Conservation (phyloP, 2,113 vertebrate genomes). For the Laticauda laticaudata region DNA sequence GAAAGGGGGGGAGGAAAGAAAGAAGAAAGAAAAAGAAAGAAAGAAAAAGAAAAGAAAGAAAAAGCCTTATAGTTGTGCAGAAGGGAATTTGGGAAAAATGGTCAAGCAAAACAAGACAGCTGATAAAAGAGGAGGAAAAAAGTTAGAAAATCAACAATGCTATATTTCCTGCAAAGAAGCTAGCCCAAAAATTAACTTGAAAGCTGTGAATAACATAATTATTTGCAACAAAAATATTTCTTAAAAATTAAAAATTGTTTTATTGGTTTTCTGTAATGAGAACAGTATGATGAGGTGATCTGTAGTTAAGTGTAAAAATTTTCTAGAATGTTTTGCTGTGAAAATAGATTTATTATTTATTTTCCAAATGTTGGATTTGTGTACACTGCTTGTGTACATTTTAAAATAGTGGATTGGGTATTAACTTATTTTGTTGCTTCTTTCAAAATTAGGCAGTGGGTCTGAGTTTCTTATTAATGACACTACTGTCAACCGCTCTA, state of each 20-base stretch:
- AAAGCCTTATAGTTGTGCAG: neutral
- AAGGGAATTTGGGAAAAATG: neutral
- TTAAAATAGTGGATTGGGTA: neutral
- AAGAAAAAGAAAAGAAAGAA: neutral
- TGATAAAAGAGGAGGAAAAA: neutral
- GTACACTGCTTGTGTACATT: neutral
- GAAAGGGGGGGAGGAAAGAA: neutral
- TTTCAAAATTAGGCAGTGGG: slow-evolving; percentile 71
- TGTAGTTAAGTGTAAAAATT: neutral
- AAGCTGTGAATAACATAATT: neutral
- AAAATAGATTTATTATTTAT: neutral
- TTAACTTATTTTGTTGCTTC: neutral
- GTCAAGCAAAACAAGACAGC: neutral
- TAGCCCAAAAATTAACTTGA: neutral
- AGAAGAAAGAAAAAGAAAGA: neutral
- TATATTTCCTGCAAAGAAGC: neutral
- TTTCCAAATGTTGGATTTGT: neutral
- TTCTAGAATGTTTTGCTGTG: neutral
- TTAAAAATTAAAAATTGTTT: neutral
- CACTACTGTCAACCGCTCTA: slow-evolving; percentile 66
- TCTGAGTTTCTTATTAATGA: slow-evolving; percentile 81
- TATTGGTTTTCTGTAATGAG: neutral
- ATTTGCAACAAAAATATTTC: neutral
- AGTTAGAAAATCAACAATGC: neutral
- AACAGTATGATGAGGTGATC: neutral